Conservation (phyloP, 2,113 vertebrate species). For the Harpagus bidentatus region DNA sequence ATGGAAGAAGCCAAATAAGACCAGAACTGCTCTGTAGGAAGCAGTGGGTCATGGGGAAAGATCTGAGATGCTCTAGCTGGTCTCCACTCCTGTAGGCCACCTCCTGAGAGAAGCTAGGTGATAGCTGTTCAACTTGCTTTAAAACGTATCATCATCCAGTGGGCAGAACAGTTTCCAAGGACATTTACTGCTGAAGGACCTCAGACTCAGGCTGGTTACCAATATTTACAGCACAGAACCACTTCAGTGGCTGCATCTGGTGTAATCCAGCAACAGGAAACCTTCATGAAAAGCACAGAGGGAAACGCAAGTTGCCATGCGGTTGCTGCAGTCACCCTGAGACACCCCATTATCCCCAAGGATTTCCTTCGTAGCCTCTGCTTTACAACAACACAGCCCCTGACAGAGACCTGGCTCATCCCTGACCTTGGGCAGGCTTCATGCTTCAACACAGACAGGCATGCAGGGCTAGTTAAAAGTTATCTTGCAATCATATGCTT, state of each 20-base stretch:
- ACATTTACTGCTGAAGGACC: not conserved
- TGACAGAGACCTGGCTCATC: not conserved
- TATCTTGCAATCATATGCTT: not conserved
- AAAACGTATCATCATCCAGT: not conserved
- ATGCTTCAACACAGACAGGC: not conserved
- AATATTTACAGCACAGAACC: not conserved
- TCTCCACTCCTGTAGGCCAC: not conserved
- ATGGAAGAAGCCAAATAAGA: not conserved
- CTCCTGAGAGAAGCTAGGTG: not conserved
- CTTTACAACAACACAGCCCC: not conserved
- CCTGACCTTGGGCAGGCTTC: not conserved
- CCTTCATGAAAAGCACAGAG: not conserved
- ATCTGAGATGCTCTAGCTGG: not conserved
- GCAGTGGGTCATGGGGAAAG: not conserved
- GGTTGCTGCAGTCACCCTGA: not conserved
- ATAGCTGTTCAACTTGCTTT: not conserved
- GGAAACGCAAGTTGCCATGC: not conserved
- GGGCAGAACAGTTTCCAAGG: not conserved
- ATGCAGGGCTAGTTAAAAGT: not conserved
- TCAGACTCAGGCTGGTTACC: not conserved
- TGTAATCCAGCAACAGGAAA: not conserved
- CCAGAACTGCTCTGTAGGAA: not conserved
- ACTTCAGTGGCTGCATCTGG: not conserved
- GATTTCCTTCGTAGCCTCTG: not conserved
- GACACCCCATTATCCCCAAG: not conserved